Percentiles rank a stretch among this genome's conserved stretches.
These are phyloP conservation scores for Adineta ricciae DNA, from an alignment of 2,888 invertebrate genomes.

Conservation along the genomic window DNA sequence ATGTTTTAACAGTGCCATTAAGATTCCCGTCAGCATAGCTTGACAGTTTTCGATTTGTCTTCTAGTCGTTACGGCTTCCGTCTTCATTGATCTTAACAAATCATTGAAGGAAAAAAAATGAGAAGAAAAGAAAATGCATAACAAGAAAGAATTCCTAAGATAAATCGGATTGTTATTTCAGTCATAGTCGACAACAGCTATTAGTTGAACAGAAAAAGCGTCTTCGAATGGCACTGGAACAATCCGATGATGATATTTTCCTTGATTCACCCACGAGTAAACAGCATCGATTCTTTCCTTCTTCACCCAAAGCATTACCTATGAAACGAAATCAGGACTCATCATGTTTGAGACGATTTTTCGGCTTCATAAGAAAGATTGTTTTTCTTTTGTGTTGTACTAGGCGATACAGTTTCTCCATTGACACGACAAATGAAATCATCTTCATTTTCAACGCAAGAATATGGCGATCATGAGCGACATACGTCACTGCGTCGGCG, in stretches of 20 bases:
- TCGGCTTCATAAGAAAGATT: no score
- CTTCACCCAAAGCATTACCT: background rate
- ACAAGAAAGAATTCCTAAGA: background rate
- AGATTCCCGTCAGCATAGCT: background rate
- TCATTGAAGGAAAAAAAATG: background rate
- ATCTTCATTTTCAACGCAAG: background rate
- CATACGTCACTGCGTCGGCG: background rate
- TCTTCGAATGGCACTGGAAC: background rate
- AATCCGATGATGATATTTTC: constrained; percentile 13
- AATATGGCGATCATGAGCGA: background rate
- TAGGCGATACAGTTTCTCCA: background rate
- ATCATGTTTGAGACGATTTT: background rate
- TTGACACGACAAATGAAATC: background rate
- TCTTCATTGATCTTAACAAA: background rate
- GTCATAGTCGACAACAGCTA: background rate
- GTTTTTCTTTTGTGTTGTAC: no score
- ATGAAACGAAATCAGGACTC: background rate
- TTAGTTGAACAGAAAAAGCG: background rate
- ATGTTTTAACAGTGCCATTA: background rate
- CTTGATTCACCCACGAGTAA: background rate
- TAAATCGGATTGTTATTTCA: background rate
- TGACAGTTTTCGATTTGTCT: constrained; percentile 9
- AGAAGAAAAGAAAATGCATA: background rate
- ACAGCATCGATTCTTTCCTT: background rate
- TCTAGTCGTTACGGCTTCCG: background rate